A percentile compares a stretch with the other conserved stretches of the same genome.
phyloP scores from a whole-genome alignment of 2,888 invertebrate species.

The Lasius platythorax region DNA sequence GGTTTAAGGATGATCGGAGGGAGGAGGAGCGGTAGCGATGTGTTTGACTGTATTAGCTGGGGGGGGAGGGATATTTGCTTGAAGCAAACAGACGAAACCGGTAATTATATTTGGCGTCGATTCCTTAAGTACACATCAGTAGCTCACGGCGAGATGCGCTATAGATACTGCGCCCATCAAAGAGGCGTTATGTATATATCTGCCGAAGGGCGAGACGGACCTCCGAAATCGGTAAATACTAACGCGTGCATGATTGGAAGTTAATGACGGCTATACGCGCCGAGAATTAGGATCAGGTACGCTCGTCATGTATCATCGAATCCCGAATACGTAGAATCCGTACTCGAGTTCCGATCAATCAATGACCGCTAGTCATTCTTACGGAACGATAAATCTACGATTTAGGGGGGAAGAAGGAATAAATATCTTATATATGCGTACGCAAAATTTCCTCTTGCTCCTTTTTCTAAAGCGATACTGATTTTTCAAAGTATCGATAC shows the following conservation, averaged over 20 bases:
- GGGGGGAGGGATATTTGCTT: slow-evolving; percentile 77
- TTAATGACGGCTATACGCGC: slow-evolving; percentile 52
- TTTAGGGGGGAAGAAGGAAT: not conserved
- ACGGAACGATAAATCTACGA: not conserved
- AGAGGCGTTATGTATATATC: slow-evolving; percentile 75
- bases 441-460: not conserved
- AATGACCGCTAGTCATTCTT: not conserved
- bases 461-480: not conserved
- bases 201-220: slow-evolving; percentile 63
- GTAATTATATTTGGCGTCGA: slow-evolving; percentile 84
- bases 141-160: slow-evolving; percentile 69
- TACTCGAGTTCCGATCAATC: not conserved
- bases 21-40: slow-evolving; percentile 60
- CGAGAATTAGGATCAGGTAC: slow-evolving; percentile 20
- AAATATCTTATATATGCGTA: not conserved
- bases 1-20: slow-evolving; percentile 38
- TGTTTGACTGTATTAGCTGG: slow-evolving; percentile 79
- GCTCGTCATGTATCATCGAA: not conserved
- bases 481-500: not conserved
- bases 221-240: slow-evolving; percentile 54
- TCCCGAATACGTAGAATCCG: not conserved
- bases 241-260: slow-evolving; percentile 48
- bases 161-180: slow-evolving; percentile 72
- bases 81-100: slow-evolving; percentile 81
- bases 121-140: slow-evolving; percentile 80